Evolutionary conservation across 2,113 vertebrate species (phyloP), one percentile per base, ranked within the genome.

Genomic region (Neodontobutis hainanensis): DNA sequence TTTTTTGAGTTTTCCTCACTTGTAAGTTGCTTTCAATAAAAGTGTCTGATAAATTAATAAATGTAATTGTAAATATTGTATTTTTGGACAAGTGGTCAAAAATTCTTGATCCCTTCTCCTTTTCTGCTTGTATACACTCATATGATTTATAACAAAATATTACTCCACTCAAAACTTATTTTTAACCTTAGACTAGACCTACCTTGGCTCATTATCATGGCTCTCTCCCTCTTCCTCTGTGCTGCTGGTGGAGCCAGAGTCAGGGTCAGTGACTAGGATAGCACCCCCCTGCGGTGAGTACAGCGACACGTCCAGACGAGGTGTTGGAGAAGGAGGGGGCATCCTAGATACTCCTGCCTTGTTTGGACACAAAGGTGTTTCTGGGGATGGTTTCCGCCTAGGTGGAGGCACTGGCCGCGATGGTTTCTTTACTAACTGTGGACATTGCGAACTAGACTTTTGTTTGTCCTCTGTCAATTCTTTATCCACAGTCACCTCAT

Each of bases 181-280:
- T 6, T n/a, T n/a, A n/a, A n/a, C n/a, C n/a, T n/a, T 27, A 3
- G 19, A 27, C 19, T 40, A 60, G 3, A 78, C 75, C 15, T 65
- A 88, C 89, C 52, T 85, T 3, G 57, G 57, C 34, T 80, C 80
- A 32, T 35, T 66, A n/a, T 85, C 85, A 12, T 63, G 74, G 9
- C 48, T 40, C 3, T 98, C 96, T 15, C 75, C 75, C 27, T 97
- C 96, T 76, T 99, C 97, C 73, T 99, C 97, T 0, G 95, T 93
- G 88, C 96, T 97, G 88, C 96, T 98, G 75, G 93, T 95, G 0
- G 96, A 97, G 80, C 93, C 94, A 15, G 96, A 97, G 73, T 98
- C 97, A 0, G 88, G 93, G 63, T 98, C 95, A 0, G 90, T 79
- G 0, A 61, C 78, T 0, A 85, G 5, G 8, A 69, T 68, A 5